Conservation (phyloP, 1,140 invertebrate species). For the Bombus polaris region DNA sequence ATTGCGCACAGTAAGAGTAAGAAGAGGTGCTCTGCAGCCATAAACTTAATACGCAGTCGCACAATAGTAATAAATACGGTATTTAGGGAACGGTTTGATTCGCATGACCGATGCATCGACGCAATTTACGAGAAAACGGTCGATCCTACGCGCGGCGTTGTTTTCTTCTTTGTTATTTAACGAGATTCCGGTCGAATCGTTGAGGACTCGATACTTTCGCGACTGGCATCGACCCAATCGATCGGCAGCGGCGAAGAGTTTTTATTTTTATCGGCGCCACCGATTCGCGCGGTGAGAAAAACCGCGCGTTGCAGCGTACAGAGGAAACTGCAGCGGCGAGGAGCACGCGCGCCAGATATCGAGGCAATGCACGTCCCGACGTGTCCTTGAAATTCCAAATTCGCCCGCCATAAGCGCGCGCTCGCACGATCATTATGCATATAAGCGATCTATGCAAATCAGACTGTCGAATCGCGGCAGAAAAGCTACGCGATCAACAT, state of each 20-base stretch:
- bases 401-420: slow-evolving; percentile 43
- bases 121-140: background rate
- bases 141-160: background rate
- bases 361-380: slow-evolving; percentile 52
- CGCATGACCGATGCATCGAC: background rate
- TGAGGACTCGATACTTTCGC: background rate
- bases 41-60: slow-evolving; percentile 12
- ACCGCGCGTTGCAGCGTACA: background rate
- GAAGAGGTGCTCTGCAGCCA: background rate
- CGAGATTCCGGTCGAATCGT: background rate
- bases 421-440: slow-evolving; percentile 48
- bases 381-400: slow-evolving; percentile 70
- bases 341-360: slow-evolving; percentile 23
- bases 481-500: background rate
- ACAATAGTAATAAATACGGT: slow-evolving; percentile 20
- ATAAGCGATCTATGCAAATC: slow-evolving; percentile 60
- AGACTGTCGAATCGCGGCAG: slow-evolving; percentile 22
- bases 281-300: background rate
- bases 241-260: background rate
- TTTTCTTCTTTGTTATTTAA: background rate
- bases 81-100: slow-evolving; percentile 1
- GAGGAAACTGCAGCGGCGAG: slow-evolving; percentile 23
- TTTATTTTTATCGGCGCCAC: slow-evolving; percentile 23
- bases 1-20: slow-evolving; percentile 24
- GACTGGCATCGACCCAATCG: slow-evolving; percentile 36